Base-by-base conservation (phyloP, 2,888 invertebrate genomes). In the Cataglyphis livida region DNA sequence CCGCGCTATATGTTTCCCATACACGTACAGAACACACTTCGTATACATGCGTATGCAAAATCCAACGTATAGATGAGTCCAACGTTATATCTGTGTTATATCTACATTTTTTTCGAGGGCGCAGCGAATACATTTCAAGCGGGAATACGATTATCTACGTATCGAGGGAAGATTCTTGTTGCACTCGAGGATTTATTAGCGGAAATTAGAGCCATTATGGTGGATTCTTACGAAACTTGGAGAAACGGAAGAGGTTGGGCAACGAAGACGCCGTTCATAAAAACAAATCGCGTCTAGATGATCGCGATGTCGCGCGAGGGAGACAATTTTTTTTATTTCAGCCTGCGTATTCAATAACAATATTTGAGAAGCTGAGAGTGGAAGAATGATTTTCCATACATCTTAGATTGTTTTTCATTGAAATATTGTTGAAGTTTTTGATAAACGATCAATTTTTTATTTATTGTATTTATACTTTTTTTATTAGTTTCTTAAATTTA, bases 61-160 rank as follows among this genome's bases (percentile, higher is more conserved):
- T 54, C 51, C 54, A 35, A 51, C 70, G 54, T 15, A 28, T 21
- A 84, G 59, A 61, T 51, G 59, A 51, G 18, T 28, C 28, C 28
- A 28, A 28, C 54, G 48, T 21, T 70, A 78, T 44, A 57, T 78
- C n/a, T 10, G n/a, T 74, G 51, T 32, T 70, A 78, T 32, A 59
- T 79, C 28, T 18, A 38, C 70, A 54, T 57, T 68, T 57, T 68
- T n/a, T 65, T 48, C 32, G 51, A 65, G 65, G 66, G 65, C 90
- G 88, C 85, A 90, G 90, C 87, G 92, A 93, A 93, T 93, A 93
- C 91, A 92, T 93, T 93, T 92, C 90, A 91, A 93, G 90, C 91
- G 92, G 91, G 92, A 93, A 93, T 93, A 92, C 92, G 93, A 93
- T 93, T 92, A 92, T 89, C 83, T 75, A 74, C 81, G 82, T 38